phyloP scores from a whole-genome alignment of 2,113 vertebrate species.

The Nesoenas mayeri region DNA sequence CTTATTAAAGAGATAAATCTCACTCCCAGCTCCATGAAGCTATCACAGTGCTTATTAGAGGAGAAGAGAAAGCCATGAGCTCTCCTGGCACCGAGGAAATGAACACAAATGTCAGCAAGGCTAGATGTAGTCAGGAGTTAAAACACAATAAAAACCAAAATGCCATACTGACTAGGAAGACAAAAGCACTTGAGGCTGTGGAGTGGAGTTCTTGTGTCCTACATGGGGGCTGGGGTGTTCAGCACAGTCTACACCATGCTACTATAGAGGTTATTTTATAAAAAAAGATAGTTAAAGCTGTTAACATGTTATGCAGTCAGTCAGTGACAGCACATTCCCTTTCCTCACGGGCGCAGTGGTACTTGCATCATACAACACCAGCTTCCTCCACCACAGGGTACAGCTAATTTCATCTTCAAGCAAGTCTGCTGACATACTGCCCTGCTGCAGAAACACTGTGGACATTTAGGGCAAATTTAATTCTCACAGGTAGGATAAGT shows the following conservation, averaged over 20 bases:
- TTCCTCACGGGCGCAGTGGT: neutral
- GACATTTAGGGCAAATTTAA: neutral
- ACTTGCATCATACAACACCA: neutral
- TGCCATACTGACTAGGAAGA: neutral
- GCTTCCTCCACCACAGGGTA: neutral
- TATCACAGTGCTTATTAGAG: constrained; percentile 8
- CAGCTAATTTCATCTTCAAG: neutral
- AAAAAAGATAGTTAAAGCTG: neutral
- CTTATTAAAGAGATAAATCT: constrained; percentile 76
- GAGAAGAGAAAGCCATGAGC: constrained; percentile 7
- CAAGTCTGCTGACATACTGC: neutral
- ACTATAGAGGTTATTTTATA: neutral
- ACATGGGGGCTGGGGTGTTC: neutral
- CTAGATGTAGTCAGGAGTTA: neutral
- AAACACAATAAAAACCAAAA: neutral
- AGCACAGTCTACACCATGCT: neutral
- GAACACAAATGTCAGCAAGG: constrained; percentile 26
- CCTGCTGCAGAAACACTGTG: neutral
- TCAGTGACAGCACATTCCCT: neutral
- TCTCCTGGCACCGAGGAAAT: constrained; percentile 43
- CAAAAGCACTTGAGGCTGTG: neutral
- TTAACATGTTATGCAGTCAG: neutral
- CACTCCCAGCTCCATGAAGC: constrained; percentile 26
- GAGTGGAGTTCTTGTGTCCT: neutral
- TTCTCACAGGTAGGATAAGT: neutral